A percentile compares a stretch with the other conserved stretches of the same genome.
Conservation (phyloP, 2,113 vertebrate species). For the Syngnathus typhle region DNA sequence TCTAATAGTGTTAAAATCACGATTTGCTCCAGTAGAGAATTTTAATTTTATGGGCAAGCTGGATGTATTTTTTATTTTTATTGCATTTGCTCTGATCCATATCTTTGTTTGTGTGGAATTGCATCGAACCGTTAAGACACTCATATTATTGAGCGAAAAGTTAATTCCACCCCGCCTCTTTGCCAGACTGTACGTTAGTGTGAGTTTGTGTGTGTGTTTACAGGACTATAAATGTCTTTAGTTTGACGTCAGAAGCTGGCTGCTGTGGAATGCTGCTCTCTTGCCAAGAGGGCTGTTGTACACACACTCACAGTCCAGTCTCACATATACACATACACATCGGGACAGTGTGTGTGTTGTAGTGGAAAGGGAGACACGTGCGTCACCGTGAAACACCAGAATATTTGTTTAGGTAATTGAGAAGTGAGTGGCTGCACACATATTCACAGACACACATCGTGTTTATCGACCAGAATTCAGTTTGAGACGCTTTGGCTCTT, state of each 20-base stretch:
- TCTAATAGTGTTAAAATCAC: background rate
- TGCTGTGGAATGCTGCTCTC: constrained; percentile 64
- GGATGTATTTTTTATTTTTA: constrained; percentile 7
- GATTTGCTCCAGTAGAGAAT: background rate
- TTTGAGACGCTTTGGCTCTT: constrained; percentile 19
- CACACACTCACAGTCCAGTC: constrained; percentile 39
- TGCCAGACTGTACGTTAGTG: constrained; percentile 39
- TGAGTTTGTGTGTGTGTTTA: constrained; percentile 55
- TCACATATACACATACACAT: constrained; percentile 29
- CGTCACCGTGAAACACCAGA: constrained; percentile 58
- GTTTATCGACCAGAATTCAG: constrained; percentile 18
- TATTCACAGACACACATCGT: constrained; percentile 21
- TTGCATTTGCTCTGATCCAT: background rate
- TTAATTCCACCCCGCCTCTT: constrained; percentile 29
- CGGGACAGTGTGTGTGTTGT: constrained; percentile 44
- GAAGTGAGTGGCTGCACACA: constrained; percentile 37
- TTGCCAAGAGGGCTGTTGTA: constrained; percentile 49
- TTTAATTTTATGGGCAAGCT: background rate
- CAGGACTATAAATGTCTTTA: constrained; percentile 65
- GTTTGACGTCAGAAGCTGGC: constrained; percentile 66
- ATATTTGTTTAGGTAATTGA: constrained; percentile 66
- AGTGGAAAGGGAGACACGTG: constrained; percentile 59
- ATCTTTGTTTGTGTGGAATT: constrained; percentile 1
- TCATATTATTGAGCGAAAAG: constrained; percentile 24
- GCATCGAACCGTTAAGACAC: constrained; percentile 15